Base-by-base conservation (phyloP, 1,140 invertebrate genomes). In the Heliconius nattereri region DNA sequence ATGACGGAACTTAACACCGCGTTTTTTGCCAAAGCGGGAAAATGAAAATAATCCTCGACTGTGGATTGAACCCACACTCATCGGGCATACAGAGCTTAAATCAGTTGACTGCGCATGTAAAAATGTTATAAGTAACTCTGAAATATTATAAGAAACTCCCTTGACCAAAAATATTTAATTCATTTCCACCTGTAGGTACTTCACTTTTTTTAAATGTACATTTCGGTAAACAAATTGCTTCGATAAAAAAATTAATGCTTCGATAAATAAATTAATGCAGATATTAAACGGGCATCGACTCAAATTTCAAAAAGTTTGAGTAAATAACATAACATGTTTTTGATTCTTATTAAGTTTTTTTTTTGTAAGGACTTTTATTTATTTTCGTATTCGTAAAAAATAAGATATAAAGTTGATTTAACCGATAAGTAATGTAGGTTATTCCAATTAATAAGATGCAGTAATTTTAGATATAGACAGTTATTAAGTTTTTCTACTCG, bases 271-370 rank as follows among this genome's bases (percentile, higher is more conserved):
- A 66, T 66, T 29, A 66, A 66, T 26, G 26, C 11, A 16, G 60
- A 66, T 66, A 66, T 66, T 66, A 66, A 66, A 26, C 60, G 60
- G 60, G 26, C 60, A 66, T 19, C 60, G 60, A 66, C 60, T 19
- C 8, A 66, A 29, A 66, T 29, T 13, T 66, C 29, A 66, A 16
- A 66, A 66, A 60, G 40, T 60, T n/a, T 11, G 2, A 60, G 57
- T 60, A 60, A 60, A 60, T 26, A 23, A 60, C 20, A 26, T 66
- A 26, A 66, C 23, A 19, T 66, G 60, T 66, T 29, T 66, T 66
- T 29, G 23, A 66, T 16, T 66, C 29, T 66, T 66, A 26, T 1
- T 35, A 35, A 35, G 32, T 35, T 35, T 66, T 66, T 66, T 66
- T 60, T 45, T 66, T 66, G 5, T 66, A 2, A 29, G 13, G 60